Conservation (phyloP, 1,140 invertebrate genomes). For the Calycopis cecrops region DNA sequence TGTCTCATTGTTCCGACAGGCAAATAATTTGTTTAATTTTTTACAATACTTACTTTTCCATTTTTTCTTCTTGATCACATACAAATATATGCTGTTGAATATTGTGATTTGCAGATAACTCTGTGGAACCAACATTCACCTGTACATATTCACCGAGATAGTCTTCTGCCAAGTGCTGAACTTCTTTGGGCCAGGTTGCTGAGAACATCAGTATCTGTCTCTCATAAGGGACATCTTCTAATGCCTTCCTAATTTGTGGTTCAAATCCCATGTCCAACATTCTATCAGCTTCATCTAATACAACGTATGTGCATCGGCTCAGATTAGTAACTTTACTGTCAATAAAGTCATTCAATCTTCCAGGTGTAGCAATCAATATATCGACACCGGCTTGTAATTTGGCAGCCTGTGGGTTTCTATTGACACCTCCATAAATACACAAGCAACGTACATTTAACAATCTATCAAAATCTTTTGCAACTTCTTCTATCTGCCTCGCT, state of each 20-base stretch:
- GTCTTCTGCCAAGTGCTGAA: constrained; percentile 82
- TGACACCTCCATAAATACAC: constrained; percentile 96
- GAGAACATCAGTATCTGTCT: constrained; percentile 78
- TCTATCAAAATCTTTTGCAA: constrained; percentile 90
- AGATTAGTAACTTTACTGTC: constrained; percentile 91
- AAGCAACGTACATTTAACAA: constrained; percentile 87
- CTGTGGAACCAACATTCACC: constrained; percentile 85
- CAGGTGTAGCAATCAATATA: constrained; percentile 95
- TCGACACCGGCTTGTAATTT: constrained; percentile 89
- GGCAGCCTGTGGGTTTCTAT: constrained; percentile 83
- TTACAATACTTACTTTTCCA: constrained; percentile 59
- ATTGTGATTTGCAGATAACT: constrained; percentile 92
- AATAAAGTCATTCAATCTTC: constrained; percentile 95
- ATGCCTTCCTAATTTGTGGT: constrained; percentile 94
- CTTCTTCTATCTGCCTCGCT: constrained; percentile 96
- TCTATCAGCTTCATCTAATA: constrained; percentile 82
- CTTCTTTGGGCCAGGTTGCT: constrained; percentile 91
- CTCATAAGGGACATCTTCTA: constrained; percentile 81
- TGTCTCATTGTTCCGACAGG: no score
- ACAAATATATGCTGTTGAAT: constrained; percentile 91
- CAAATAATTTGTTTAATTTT: no score
- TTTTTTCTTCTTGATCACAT: constrained; percentile 84
- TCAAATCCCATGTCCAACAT: constrained; percentile 99
- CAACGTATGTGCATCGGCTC: constrained; percentile 85
- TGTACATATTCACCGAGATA: constrained; percentile 85